phyloP scores from a whole-genome alignment of 2,797 vertebrate genomes.

The Acridotheres tristis region DNA sequence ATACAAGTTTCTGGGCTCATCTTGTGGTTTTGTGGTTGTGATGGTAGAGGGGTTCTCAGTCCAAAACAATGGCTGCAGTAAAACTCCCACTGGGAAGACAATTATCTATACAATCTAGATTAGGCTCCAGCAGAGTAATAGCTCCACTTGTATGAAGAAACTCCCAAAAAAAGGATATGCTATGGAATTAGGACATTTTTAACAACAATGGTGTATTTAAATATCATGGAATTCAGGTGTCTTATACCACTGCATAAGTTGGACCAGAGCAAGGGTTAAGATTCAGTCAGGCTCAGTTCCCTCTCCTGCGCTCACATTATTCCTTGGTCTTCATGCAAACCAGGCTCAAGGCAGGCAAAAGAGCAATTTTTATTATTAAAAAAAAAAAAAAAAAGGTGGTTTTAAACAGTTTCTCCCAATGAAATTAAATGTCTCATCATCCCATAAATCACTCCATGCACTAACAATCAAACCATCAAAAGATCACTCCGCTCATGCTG shows the following conservation, averaged over 20 bases:
- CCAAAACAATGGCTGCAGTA: neutral
- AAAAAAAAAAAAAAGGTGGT: neutral
- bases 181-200: neutral
- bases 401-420: neutral
- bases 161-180: neutral
- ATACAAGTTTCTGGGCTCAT: neutral
- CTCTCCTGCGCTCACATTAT: neutral
- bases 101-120: neutral
- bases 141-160: neutral
- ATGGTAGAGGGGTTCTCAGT: neutral
- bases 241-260: fast-evolving
- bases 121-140: neutral
- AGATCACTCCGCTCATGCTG: conserved; percentile 2
- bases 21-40: neutral
- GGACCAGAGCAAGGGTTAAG: neutral
- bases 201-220: neutral
- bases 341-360: neutral
- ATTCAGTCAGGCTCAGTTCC: neutral
- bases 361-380: neutral
- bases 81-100: neutral
- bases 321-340: neutral
- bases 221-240: neutral
- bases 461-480: neutral
- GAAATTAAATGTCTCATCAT: neutral
- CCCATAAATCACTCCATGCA: conserved; percentile 13